Evolutionary conservation across 2,888 invertebrate genomes (phyloP).

Genomic region (Thereva nobilitata): DNA sequence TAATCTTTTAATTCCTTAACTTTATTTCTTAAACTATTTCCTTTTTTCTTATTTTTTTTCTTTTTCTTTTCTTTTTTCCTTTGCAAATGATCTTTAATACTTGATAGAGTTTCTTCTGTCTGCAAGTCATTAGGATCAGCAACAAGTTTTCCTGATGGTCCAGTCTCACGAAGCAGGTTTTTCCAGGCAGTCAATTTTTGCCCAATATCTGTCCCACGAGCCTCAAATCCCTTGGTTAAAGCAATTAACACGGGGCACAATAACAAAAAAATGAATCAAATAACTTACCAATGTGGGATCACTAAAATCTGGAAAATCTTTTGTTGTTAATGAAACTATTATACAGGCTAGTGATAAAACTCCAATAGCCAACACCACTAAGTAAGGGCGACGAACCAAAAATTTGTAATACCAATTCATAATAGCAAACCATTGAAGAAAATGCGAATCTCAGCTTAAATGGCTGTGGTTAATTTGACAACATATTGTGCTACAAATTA

Average conservation of each 20-base stretch:
- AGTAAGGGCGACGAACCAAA: constrained; percentile 70
- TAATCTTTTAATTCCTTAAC: constrained; percentile 43
- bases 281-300: constrained; percentile 78
- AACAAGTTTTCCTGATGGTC: constrained; percentile 69
- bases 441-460: no score
- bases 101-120: constrained; percentile 4
- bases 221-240: constrained; percentile 78
- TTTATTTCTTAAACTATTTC: constrained; percentile 45
- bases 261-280: constrained; percentile 3
- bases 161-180: constrained; percentile 77
- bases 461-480: no score
- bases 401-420: constrained; percentile 68
- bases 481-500: no score
- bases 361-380: constrained; percentile 66
- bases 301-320: constrained; percentile 76
- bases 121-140: constrained; percentile 71
- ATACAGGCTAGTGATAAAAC: constrained; percentile 69
- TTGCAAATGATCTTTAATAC: not conserved
- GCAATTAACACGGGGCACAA: constrained; percentile 3
- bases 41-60: constrained; percentile 49
- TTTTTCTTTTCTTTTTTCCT: constrained; percentile 38
- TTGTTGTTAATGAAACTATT: constrained; percentile 67
- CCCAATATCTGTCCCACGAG: constrained; percentile 83
- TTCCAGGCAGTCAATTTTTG: constrained; percentile 82
- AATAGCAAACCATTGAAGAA: not conserved